Base-by-base conservation (phyloP, 2,888 invertebrate genomes). In the Chydorus sphaericus region DNA sequence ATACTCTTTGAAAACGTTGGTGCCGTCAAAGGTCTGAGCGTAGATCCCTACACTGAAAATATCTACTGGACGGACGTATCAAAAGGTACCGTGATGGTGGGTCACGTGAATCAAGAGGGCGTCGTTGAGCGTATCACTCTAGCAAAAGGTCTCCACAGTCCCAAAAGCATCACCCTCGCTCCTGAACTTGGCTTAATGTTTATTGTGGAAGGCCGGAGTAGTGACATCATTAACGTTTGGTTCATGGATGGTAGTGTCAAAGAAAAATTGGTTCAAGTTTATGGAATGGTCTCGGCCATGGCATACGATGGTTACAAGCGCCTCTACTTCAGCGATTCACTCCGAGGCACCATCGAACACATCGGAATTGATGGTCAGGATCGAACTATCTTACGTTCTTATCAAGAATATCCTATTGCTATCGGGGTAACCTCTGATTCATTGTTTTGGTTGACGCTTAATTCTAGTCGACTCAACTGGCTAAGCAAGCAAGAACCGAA, bases 51-150 rank as follows among this genome's bases (percentile, higher is more conserved):
- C 33, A 16, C 16, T 18, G 55, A 39, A 3, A 26, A 11, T 10
- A 55, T 90, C 0, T 90, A 87, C 67, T 79, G 84, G 71, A 71
- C 81, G 57, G 85, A 89, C 67, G 71, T 73, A 0, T 75, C 75
- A 0, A 74, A 76, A 11, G 75, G 75, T 54, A 75, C 76, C 0
- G 70, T 89, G 1, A 85, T 86, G 65, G 78, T 79, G 30, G 55
- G 33, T 23, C 23, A 31, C 31, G 20, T 23, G 23, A 10, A 18
- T 20, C 20, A 20, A 2, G 23, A 39, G 8, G 44, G 44, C 23
- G 44, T 23, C 16, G 10, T 10, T 14, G 36, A 52, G 8, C 26
- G 23, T 16, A n/a, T 31, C 3, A 36, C 49, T 20, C 28, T 55
- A 16, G 36, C 49, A 1, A n/a, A 37, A 20, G 31, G 37, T n/a